A percentile compares a stretch with the other conserved stretches of the same genome.
Evolutionary conservation across 2,888 invertebrate species (phyloP).

Genomic region (Uropetala carovei): DNA sequence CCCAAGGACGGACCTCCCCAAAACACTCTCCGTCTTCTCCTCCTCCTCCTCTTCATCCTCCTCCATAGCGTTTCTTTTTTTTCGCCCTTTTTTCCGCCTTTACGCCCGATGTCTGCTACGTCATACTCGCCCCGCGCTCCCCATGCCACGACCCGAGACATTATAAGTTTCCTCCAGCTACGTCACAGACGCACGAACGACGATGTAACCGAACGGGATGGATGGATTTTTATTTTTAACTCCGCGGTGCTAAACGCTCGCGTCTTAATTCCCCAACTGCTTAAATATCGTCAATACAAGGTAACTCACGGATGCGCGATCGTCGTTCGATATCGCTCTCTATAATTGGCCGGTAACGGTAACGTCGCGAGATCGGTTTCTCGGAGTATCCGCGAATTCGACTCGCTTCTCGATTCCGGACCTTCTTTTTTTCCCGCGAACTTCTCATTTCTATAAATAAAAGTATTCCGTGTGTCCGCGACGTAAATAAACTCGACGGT

Average conservation of each 20-base stretch:
- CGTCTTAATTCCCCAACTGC: background rate
- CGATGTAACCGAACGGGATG: background rate
- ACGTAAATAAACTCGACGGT: background rate
- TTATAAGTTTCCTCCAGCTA: slow-evolving; percentile 7
- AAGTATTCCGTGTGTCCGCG: background rate
- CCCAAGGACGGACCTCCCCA: slow-evolving; percentile 45
- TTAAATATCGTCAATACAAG: background rate
- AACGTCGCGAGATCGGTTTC: background rate
- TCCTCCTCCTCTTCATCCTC: background rate
- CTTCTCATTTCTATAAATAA: slow-evolving; percentile 13
- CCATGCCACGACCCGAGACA: background rate
- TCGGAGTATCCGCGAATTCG: slow-evolving; percentile 8
- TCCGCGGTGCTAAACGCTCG: background rate
- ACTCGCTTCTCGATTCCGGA: no score
- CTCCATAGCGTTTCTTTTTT: background rate
- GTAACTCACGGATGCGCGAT: background rate
- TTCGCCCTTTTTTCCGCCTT: background rate
- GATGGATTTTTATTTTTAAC: slow-evolving; percentile 9
- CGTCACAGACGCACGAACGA: background rate
- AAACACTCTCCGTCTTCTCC: slow-evolving; percentile 17
- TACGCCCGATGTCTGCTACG: slow-evolving; percentile 26
- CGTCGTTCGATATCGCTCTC: background rate
- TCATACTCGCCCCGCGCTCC: background rate
- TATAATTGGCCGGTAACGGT: background rate
- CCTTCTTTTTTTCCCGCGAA: background rate